Evolutionary conservation across 2,888 invertebrate species (phyloP), one percentile per base, ranked within the genome.

Genomic region (Caradrina kadenii): DNA sequence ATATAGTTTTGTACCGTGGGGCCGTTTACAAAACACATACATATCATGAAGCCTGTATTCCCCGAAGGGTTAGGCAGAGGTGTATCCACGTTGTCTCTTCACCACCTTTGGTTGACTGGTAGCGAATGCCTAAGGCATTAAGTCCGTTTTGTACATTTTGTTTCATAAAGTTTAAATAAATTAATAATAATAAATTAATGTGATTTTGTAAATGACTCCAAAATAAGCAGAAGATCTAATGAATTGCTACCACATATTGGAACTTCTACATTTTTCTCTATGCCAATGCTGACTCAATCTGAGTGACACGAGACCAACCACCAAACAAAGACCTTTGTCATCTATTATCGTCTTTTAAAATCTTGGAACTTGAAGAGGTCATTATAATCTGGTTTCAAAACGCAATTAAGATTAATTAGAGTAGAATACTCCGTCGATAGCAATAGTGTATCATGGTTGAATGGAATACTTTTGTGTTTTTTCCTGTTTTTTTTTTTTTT

Each of bases 371-470:
- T 55, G 59, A 21, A 79, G 55, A 69, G 86, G 19, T 86, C 88
- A 71, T 54, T 11, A 13, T 79, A 65, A 63, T 62, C 31, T 88
- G 88, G 88, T 58, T 56, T 79, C 84, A 82, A 85, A 88, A 82
- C 78, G 83, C 88, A 90, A 91, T 92, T 92, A 92, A 89, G 89
- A 89, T 85, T 90, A 89, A 91, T 92, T 91, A 91, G 81, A 82
- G 61, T 53, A 68, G 59, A 74, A 56, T 76, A 75, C 74, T 84
- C 85, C 86, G 82, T 87, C 83, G 76, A 84, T 67, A 53, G 78
- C 42, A 49, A 60, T 19, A 31, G 76, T 42, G 55, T 76, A 60
- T 63, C 7, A 80, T 63, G 76, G 26, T 50, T 52, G 76, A 54
- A 59, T 55, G 69, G 76, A 68, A 76, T 68, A 62, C 56, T 76